These are phyloP conservation scores for Pegoplata infirma DNA, from an alignment of 2,888 invertebrate genomes.

Conservation along the genomic window DNA sequence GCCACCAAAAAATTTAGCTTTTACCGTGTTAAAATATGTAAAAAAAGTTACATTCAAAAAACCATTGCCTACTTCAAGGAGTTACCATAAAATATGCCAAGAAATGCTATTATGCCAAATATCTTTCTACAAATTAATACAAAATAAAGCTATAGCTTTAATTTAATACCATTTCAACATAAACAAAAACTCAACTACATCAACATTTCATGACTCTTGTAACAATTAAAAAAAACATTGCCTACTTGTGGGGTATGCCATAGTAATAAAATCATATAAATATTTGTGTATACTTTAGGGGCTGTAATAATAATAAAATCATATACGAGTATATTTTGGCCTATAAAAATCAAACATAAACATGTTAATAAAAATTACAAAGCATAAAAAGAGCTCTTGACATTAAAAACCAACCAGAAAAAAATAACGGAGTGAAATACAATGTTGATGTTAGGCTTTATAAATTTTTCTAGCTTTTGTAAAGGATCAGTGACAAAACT, in stretches of 20 bases:
- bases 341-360: slow-evolving; percentile 39
- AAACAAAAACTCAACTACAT: too few species aligned
- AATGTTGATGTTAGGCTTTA: background rate
- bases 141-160: too few species aligned
- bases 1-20: too few species aligned
- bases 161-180: too few species aligned
- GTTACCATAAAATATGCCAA: too few species aligned
- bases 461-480: background rate
- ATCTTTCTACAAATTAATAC: too few species aligned
- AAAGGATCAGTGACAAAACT: background rate
- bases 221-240: slow-evolving; percentile 1
- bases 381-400: slow-evolving; percentile 30
- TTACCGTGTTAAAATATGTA: too few species aligned
- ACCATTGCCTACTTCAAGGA: too few species aligned
- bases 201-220: background rate
- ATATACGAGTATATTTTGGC: slow-evolving; percentile 4
- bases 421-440: background rate
- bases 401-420: slow-evolving; percentile 3
- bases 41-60: too few species aligned
- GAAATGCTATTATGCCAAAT: too few species aligned
- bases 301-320: slow-evolving; percentile 8
- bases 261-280: slow-evolving; percentile 1
- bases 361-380: slow-evolving; percentile 42
- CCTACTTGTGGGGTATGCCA: slow-evolving; percentile 3
- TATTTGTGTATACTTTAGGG: background rate